Evolutionary conservation across 2,113 vertebrate species (phyloP).

Genomic region (Tragulus kanchil): DNA sequence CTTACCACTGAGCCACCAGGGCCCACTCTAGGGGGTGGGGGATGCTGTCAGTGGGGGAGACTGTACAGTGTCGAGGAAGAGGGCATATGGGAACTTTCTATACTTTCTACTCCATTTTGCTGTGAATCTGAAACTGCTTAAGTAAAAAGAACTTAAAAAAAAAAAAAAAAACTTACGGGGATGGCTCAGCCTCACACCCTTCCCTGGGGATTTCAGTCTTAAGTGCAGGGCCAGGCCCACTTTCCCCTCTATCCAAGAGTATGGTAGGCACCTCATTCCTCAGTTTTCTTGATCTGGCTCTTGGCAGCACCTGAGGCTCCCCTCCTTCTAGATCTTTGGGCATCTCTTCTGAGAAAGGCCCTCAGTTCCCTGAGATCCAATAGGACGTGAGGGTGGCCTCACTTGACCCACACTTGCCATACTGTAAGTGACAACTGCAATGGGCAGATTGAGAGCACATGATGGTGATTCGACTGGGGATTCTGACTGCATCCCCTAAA

Average conservation of each 20-base stretch:
- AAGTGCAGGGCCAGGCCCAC: neutral
- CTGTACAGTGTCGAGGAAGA: neutral
- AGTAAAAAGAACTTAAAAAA: neutral
- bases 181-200: neutral
- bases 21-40: neutral
- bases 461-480: neutral
- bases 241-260: neutral
- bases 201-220: neutral
- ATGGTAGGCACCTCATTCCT: neutral
- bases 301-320: neutral
- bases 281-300: neutral
- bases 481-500: neutral
- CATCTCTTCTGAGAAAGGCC: neutral
- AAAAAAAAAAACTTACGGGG: neutral
- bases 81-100: neutral
- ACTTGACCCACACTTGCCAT: neutral
- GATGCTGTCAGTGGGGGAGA: neutral
- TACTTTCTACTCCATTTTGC: neutral
- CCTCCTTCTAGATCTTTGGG: neutral
- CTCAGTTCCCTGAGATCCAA: neutral
- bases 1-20: too few relatives aligned
- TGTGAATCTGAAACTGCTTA: neutral
- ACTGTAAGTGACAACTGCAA: neutral
- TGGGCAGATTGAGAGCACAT: neutral
- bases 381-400: neutral